Conservation (phyloP, 2,888 invertebrate genomes). For the Seladonia tumulorum region DNA sequence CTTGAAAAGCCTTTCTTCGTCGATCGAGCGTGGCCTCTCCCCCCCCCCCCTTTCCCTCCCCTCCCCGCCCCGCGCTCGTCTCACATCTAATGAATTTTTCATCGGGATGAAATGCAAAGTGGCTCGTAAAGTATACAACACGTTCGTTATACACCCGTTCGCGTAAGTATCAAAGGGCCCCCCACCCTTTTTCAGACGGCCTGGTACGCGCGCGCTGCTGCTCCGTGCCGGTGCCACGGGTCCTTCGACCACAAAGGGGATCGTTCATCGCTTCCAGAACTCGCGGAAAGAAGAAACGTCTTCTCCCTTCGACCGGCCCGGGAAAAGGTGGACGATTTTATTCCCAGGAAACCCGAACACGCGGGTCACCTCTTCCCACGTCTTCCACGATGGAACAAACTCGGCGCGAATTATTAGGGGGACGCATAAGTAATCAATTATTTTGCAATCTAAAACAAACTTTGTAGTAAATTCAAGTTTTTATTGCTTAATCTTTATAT, state of each 20-base stretch:
- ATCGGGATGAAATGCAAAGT: constrained; percentile 78
- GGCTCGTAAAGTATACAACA: constrained; percentile 78
- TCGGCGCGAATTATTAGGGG: not conserved
- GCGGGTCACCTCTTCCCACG: not conserved
- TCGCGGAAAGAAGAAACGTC: constrained; percentile 60
- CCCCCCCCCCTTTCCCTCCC: no score
- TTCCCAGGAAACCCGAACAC: constrained; percentile 15
- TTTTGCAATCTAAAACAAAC: no score
- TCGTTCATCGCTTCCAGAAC: constrained; percentile 74
- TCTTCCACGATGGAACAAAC: not conserved
- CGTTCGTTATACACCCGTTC: constrained; percentile 75
- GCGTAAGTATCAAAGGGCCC: constrained; percentile 70
- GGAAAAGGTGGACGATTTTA: constrained; percentile 27
- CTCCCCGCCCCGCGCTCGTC: constrained; percentile 14
- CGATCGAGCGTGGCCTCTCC: constrained; percentile 44
- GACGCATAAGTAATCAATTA: no score
- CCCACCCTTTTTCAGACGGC: constrained; percentile 37
- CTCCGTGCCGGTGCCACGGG: constrained; percentile 25
- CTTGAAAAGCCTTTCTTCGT: constrained; percentile 57
- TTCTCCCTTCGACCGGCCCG: constrained; percentile 8
- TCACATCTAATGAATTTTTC: constrained; percentile 77
- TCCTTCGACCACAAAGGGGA: constrained; percentile 66
- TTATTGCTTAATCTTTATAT: no score
- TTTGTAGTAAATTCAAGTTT: no score
- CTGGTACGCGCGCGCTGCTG: constrained; percentile 3